Evolutionary conservation across 1,140 invertebrate species (phyloP), one percentile per base, ranked within the genome.

Genomic region (Dendrolimus punctatus): DNA sequence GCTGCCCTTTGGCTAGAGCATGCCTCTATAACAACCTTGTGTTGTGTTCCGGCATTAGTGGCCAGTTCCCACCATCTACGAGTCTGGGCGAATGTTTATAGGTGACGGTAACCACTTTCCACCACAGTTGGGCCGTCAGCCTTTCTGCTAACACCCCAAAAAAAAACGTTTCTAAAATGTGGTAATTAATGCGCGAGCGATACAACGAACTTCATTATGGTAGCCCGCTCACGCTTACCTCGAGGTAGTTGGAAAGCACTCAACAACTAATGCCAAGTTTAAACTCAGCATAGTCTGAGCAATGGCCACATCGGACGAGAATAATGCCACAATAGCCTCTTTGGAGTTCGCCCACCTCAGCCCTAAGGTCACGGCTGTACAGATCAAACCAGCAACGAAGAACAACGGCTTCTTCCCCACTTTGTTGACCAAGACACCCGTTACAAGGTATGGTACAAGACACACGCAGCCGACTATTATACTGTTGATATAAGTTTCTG

Each of bases 211-310:
- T 45, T 8, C 5, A 10, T 7, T 9, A 42, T 4, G 41, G 41
- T n/a, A 7, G 23, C 23, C 23, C 23, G 1, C 23, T 23, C 23
- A 23, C 23, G 23, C 58, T 57, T 10, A 89, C 88, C 88, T 81
- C 4, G 85, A 57, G 41, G 76, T 71, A 2, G 88, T 89, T 10
- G 88, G 88, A 52, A 89, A 89, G 5, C 86, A 51, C 39, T 88
- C 74, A 5, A 89, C 82, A 2, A 76, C 74, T 36, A 78, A 66
- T 23, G 74, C 76, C 7, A 88, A 57, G 8, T 77, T 55, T 8
- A 86, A 58, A 51, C 79, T 84, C 7, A 74, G 58, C 49, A 70
- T 72, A 8, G 73, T 72, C 38, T 76, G 69, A 45, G 75, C 67
- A 23, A 85, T 48, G 44, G 84, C 76, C 6, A 82, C 60, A n/a